Base-by-base conservation (phyloP, 2,797 vertebrate species). In the Rousettus madagascariensis region DNA sequence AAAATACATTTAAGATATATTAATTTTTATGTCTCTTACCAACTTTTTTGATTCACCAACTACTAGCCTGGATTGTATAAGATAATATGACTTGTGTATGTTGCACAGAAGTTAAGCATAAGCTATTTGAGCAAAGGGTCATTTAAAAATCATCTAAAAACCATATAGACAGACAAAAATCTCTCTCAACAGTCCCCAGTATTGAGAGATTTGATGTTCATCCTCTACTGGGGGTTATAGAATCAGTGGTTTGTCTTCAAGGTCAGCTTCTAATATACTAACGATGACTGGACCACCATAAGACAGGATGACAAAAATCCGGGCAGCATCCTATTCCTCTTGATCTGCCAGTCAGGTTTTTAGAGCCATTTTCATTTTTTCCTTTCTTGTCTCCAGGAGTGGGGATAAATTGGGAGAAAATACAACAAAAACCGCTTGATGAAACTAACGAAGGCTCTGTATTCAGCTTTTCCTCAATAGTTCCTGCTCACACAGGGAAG, bases 401-500 rank as follows among this genome's bases (percentile, higher is more conserved):
- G 74, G 51, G 72, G 83, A 55, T 93, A 86, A 53, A 17, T 46
- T 92, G 82, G 88, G 74, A 80, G 68, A 95, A 79, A 91, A 69
- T 38, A 20, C 33, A 88, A 33, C 12, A 72, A 63, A 92, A 91
- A 69, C 83, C 80, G 57, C 59, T 86, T 88, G 63, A 66, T 26
- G 57, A 80, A 38, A 49, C 66, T 71, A 41, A 68, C 49, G 24
- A 66, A 68, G 69, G 22, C 63, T 77, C 46, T 30, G 28, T 68
- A 15, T 53, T 91, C 38, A 80, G 41, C 78, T 43, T 61, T 24
- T 41, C 4, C 4, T 6, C 6, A 8, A 2, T 9, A 22, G 46
- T 24, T 28, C n/a, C n/a, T 66, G 82, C 20, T 74, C 46, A 17
- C 15, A 83, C 6, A 53, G 16, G 24, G 2, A 83, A 16, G 38